Conservation (phyloP, 2,113 vertebrate species). For the Callopanchax toddi region DNA sequence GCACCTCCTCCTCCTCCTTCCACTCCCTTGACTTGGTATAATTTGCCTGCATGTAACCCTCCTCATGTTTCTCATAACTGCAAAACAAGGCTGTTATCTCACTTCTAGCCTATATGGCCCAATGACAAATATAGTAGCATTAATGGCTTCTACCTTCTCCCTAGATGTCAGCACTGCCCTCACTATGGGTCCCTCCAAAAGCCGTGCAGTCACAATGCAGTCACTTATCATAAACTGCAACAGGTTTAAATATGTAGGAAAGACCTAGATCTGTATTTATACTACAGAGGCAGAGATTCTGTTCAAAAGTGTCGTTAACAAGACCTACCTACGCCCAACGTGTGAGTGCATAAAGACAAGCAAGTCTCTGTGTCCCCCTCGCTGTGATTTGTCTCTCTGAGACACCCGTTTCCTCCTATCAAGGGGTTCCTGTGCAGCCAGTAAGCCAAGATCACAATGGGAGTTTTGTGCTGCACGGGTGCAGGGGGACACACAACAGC, state of each 20-base stretch:
- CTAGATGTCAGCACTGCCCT: slow-evolving; percentile 85
- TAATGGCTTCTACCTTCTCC: slow-evolving; percentile 85
- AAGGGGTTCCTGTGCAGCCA: slow-evolving; percentile 82
- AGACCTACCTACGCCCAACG: slow-evolving; percentile 49
- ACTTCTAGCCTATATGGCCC: slow-evolving; percentile 78
- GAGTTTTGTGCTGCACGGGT: slow-evolving; percentile 91
- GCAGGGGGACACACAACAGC: slow-evolving; percentile 90
- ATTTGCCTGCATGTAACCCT: slow-evolving; percentile 83
- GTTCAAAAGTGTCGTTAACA: slow-evolving; percentile 20
- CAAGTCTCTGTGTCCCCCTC: slow-evolving; percentile 72
- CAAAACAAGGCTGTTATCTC: slow-evolving; percentile 85
- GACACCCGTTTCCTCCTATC: slow-evolving; percentile 81
- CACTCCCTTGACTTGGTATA: slow-evolving; percentile 78
- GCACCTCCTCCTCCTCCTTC: slow-evolving; percentile 33
- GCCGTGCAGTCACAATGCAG: slow-evolving; percentile 77
- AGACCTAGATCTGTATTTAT: slow-evolving; percentile 8
- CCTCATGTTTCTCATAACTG: slow-evolving; percentile 84
- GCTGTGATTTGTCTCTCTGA: slow-evolving; percentile 78
- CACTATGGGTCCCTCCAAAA: slow-evolving; percentile 78
- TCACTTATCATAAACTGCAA: slow-evolving; percentile 59
- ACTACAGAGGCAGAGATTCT: no score
- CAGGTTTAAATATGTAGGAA: slow-evolving; percentile 32
- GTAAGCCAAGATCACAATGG: slow-evolving; percentile 91
- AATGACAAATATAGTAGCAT: slow-evolving; percentile 94
- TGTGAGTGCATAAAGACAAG: slow-evolving; percentile 67